These are phyloP conservation scores for Epizoanthus illoricatus DNA, from an alignment of 92 coral and sea anemone species.

Conservation along the genomic window DNA sequence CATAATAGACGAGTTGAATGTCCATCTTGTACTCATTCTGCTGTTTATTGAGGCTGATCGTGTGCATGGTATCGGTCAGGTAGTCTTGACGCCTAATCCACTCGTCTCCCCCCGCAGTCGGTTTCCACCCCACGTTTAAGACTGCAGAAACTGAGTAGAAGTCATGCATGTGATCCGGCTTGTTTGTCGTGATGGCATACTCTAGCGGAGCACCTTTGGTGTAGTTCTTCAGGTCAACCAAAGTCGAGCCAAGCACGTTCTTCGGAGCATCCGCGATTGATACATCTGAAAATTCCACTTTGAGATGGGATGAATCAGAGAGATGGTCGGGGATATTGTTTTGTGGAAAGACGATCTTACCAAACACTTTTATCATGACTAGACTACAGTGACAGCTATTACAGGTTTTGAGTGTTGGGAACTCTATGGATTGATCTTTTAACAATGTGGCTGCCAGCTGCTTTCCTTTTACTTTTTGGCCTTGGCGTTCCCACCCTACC, in stretches of 20 bases:
- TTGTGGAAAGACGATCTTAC: conserved; percentile 29
- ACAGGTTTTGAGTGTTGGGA: no score
- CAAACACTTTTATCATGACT: conserved; percentile 29
- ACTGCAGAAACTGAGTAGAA: conserved; percentile 52
- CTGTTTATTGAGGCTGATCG: conserved; percentile 33
- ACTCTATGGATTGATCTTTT: no score
- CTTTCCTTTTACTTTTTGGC: neutral
- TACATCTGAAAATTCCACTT: conserved; percentile 49
- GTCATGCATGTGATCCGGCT: conserved; percentile 30
- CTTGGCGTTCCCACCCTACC: no score
- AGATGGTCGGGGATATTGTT: conserved; percentile 15
- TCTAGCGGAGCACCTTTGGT: conserved; percentile 36
- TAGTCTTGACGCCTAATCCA: conserved; percentile 48
- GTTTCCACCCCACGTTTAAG: conserved; percentile 57
- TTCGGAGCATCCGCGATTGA: conserved; percentile 40
- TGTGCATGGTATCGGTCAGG: conserved; percentile 46
- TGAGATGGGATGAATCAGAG: conserved; percentile 30
- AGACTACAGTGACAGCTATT: neutral
- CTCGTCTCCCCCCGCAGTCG: conserved; percentile 31
- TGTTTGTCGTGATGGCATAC: conserved; percentile 48
- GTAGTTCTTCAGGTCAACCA: conserved; percentile 23
- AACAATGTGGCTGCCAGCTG: neutral
- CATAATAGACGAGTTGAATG: conserved; percentile 35
- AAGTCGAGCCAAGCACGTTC: conserved; percentile 31
- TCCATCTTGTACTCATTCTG: conserved; percentile 26